A percentile compares a stretch with the other conserved stretches of the same genome.
Conservation (phyloP, 2,797 vertebrate genomes). For the Vireo griseus region DNA sequence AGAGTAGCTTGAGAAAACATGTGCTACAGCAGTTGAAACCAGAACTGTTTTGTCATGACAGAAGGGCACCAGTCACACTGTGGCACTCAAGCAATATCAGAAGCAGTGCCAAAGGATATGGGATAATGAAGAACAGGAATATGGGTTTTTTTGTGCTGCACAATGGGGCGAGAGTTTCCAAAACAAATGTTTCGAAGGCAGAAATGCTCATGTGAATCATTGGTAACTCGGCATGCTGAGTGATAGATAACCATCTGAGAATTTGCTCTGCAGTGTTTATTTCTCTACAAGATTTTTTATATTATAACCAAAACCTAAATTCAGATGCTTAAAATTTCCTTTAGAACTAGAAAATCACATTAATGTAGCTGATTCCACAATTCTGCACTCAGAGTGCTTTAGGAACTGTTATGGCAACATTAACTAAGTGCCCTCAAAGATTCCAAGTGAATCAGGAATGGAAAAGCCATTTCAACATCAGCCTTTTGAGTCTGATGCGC, state of each 20-base stretch:
- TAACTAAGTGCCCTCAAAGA: not conserved
- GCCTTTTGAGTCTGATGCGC: not conserved
- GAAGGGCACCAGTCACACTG: not conserved
- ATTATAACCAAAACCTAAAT: not conserved
- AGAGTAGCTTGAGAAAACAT: not conserved
- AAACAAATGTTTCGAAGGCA: constrained; percentile 10
- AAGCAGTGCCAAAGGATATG: not conserved
- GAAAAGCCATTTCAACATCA: not conserved
- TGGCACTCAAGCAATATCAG: not conserved
- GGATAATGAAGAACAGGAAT: not conserved
- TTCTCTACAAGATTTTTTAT: not conserved
- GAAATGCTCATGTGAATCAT: not conserved
- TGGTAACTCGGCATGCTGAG: not conserved
- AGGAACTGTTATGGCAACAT: not conserved
- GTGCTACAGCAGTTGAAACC: not conserved
- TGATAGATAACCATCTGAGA: not conserved
- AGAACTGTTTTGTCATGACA: not conserved
- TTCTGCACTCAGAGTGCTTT: not conserved
- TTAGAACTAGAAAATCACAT: not conserved
- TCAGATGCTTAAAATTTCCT: not conserved
- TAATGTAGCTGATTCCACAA: not conserved
- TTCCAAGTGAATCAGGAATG: not conserved
- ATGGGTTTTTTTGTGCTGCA: not conserved
- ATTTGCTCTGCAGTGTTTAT: not conserved
- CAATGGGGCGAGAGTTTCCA: not conserved